Base-by-base conservation (phyloP, 2,888 invertebrate genomes). In the Campoletis raptor region DNA sequence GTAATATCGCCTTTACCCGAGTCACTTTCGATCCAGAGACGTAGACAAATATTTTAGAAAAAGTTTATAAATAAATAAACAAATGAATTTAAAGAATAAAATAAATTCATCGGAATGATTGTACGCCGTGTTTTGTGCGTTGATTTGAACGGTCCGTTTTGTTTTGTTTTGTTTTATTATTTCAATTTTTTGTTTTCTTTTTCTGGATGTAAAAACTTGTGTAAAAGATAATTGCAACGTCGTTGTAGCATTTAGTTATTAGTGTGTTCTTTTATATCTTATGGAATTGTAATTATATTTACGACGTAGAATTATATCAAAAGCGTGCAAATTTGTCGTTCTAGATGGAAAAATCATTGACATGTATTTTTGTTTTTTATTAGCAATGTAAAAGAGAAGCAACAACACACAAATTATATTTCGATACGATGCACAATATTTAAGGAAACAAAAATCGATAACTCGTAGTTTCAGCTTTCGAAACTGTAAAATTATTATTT, bases 241-340 rank as follows among this genome's bases (percentile, higher is more conserved):
- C 88, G 88, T 90, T 89, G 74, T 91, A 91, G 90, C 90, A 90
- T 90, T 92, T 91, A 91, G 90, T 87, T 85, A 54, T 89, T 90
- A 89, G 89, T 64, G 87, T 86, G 85, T 90, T 91, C 90, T 92
- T 92, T 92, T 92, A 88, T 92, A 91, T 89, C 86, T 83, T 82
- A 85, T 73, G 66, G 80, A 79, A 84, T 69, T 61, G 40, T 72
- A 83, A 67, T 30, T 57, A 67, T 54, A 81, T 73, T 10, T 30
- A 78, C 21, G 12, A 78, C 61, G 48, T 72, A 83, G 64, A 83
- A 67, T 24, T 30, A 67, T 70, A 81, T 57, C 12, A 15, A 64
- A 21, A 67, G 36, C 21, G 40, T 72, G 48, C 2, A 78, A 52
- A 81, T 73, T 64, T 64, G 24, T 12, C 64, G 45, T 66, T 67